A percentile compares a stretch with the other conserved stretches of the same genome.
Conservation (phyloP, 2,113 vertebrate species). For the Malurus alboscapulatus region DNA sequence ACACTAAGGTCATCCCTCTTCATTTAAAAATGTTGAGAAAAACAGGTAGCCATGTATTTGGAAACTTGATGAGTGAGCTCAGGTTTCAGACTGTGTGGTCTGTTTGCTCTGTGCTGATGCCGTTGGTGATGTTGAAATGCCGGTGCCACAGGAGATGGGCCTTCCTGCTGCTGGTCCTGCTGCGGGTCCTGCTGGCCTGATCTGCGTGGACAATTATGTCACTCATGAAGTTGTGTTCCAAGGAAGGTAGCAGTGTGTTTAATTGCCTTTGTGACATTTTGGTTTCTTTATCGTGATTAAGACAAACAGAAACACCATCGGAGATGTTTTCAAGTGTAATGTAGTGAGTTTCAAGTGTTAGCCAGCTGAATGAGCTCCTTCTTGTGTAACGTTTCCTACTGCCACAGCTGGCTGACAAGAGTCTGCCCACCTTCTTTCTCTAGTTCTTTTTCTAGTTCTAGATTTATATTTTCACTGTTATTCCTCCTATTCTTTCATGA, state of each 20-base stretch:
- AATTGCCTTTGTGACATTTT: neutral
- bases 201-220: neutral
- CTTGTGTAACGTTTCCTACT: neutral
- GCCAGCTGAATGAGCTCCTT: neutral
- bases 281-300: neutral
- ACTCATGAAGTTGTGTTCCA: neutral
- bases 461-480: neutral
- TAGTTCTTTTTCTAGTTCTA: neutral
- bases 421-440: neutral
- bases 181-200: neutral
- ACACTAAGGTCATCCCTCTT: neutral
- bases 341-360: neutral
- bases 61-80: neutral
- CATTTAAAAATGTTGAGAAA: neutral
- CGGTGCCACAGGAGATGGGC: neutral
- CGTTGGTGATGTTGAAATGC: fast-evolving
- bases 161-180: fast-evolving
- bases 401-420: neutral
- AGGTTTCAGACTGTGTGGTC: neutral
- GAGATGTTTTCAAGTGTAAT: neutral
- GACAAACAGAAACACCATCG: neutral
- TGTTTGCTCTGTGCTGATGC: fast-evolving
- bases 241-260: neutral
- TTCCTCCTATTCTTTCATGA: neutral
- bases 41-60: neutral